These are phyloP conservation scores for Phalacrocorax aristotelis DNA, from an alignment of 2,113 vertebrate species.

Conservation along the genomic window DNA sequence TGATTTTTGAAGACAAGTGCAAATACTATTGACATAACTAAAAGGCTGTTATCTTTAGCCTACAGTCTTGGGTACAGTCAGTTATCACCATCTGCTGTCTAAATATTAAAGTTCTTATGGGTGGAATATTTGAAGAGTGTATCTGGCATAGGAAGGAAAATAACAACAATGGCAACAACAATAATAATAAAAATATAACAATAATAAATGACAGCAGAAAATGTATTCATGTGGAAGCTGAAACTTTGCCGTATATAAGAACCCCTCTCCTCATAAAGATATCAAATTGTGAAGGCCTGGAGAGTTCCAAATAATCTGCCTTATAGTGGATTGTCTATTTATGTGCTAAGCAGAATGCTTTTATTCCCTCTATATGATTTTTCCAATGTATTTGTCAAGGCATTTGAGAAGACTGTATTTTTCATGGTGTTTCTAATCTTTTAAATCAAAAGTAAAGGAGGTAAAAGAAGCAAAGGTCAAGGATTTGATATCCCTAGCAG, in stretches of 20 bases:
- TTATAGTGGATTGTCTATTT: constrained; percentile 23
- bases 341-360: constrained; percentile 32
- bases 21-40: neutral
- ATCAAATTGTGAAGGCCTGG: constrained; percentile 7
- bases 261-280: constrained; percentile 1
- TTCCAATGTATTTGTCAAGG: constrained; percentile 28
- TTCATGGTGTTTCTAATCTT: constrained; percentile 59
- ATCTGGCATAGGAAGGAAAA: neutral
- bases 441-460: constrained; percentile 62
- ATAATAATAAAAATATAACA: neutral
- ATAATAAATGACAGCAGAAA: neutral
- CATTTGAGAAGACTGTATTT: constrained; percentile 46
- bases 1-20: neutral
- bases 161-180: neutral
- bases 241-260: neutral
- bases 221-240: neutral
- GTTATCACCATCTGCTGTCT: constrained; percentile 26
- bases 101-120: neutral
- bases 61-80: neutral
- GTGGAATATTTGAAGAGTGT: neutral
- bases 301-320: constrained; percentile 37
- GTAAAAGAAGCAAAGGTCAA: constrained; percentile 65
- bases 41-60: neutral
- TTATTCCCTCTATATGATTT: constrained; percentile 40
- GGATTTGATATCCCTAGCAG: constrained; percentile 57